Evolutionary conservation across 2,797 vertebrate genomes (phyloP), one percentile per base, ranked within the genome.

Genomic region (Melanotaenia boesemani): DNA sequence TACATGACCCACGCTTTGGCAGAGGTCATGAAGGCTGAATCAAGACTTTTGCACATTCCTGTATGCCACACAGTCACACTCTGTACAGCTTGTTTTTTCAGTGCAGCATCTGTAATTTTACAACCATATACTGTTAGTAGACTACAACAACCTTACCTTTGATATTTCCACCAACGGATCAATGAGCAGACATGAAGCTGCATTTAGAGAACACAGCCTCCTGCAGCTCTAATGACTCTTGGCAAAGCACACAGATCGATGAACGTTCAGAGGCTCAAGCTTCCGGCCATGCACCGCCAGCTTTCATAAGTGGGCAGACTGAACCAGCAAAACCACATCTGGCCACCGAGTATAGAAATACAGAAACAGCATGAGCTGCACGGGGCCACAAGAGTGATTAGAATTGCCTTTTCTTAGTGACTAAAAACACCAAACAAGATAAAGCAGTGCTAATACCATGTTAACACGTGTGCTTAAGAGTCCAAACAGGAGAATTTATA

Each of bases 231-330:
- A 64, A 69, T 69, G 61, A 74, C 34, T 56, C 70, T 50, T 58
- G 32, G 69, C 65, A 67, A 72, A 69, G 50, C 63, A 71, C 34
- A 4, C n/a, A 71, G 78, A 86, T 86, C 64, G 37, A 86, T 84
- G 76, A 28, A 16, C 13, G 5, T 30, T 71, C 69, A n/a, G 28
- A 70, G 44, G 41, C 20, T 58, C 0, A 4, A 22, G 60, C 56
- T n/a, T 11, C 41, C 16, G 58, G 48, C 6, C 50, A 30, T 7
- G 34, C 12, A 2, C 7, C 22, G n/a, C 30, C 66, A 1, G 77
- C 12, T 34, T 61, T 22, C 52, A 58, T 32, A 48, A 18, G 30
- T 37, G 48, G 60, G 20, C 28, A 62, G 48, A 57, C 11, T 4
- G 60, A 55, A 62, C 2, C 37, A 24, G 69, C 30, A 61, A 3